These are phyloP conservation scores for Heterotilapia buettikoferi DNA, from an alignment of 2,113 vertebrate genomes.

Conservation along the genomic window DNA sequence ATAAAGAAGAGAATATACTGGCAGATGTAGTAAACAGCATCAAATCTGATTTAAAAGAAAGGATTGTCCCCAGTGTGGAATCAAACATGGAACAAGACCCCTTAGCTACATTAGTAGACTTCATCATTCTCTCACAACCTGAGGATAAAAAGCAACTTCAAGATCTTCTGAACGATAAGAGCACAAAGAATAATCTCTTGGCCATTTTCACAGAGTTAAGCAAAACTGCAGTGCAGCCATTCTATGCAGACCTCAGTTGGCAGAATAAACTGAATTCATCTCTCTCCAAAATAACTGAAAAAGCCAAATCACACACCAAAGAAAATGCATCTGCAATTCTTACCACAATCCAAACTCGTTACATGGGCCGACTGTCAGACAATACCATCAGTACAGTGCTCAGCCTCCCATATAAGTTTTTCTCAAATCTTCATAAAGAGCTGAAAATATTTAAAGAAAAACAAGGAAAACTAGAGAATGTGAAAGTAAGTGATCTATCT, in stretches of 20 bases:
- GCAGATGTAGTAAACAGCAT: no score
- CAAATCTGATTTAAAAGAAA: no score
- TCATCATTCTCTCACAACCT: background rate
- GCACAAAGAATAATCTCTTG: no score
- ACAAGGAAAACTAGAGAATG: accelerated
- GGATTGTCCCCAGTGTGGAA: no score
- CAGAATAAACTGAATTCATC: background rate
- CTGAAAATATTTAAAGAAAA: background rate
- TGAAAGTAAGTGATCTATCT: background rate
- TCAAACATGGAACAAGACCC: no score
- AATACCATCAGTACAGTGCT: background rate
- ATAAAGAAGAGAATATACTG: no score
- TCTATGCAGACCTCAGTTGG: background rate
- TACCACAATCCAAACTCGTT: no score
- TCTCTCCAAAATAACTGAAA: background rate
- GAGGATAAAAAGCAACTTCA: background rate
- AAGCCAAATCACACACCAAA: background rate
- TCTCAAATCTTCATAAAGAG: background rate
- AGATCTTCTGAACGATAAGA: background rate
- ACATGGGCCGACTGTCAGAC: no score
- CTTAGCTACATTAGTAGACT: no score
- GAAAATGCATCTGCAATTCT: no score
- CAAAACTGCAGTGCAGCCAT: background rate
- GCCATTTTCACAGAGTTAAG: background rate
- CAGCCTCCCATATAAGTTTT: background rate